Percentiles rank a stretch among this genome's conserved stretches.
phyloP scores from a whole-genome alignment of 2,797 vertebrate species.

The Nyctalus aviator region DNA sequence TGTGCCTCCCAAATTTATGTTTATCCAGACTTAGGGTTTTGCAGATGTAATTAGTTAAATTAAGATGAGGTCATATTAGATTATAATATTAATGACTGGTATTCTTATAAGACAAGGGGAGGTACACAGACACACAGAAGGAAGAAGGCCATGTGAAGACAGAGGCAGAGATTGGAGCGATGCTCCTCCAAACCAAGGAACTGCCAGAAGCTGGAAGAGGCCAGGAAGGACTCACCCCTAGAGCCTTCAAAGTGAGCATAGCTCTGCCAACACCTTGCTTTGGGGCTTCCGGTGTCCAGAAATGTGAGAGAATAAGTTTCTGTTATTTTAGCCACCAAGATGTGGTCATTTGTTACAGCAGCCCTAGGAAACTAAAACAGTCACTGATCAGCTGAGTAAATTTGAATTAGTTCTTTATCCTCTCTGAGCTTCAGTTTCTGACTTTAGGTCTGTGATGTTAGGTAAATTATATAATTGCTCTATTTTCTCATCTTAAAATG shows the following conservation, averaged over 20 bases:
- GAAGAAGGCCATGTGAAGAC: background rate
- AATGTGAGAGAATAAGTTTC: background rate
- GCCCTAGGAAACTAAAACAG: background rate
- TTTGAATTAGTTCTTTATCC: background rate
- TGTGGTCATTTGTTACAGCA: background rate
- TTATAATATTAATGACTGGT: background rate
- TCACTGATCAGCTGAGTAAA: background rate
- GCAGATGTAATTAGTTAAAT: background rate
- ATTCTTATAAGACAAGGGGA: background rate
- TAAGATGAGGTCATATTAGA: background rate
- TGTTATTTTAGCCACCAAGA: background rate
- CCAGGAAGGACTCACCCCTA: background rate
- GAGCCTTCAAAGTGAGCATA: background rate
- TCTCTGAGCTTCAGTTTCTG: background rate
- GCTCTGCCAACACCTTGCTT: background rate
- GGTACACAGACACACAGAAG: background rate
- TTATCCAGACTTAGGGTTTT: background rate
- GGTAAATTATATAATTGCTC: background rate
- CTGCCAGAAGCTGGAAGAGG: background rate
- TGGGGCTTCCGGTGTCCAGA: background rate
- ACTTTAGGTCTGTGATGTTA: background rate
- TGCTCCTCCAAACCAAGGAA: no score
- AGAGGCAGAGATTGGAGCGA: background rate
- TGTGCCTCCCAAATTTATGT: background rate
- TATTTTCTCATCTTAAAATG: slow-evolving; percentile 10